Evolutionary conservation across 1,140 invertebrate species (phyloP), one percentile per base, ranked within the genome.

Genomic region (Maconellicoccus hirsutus): DNA sequence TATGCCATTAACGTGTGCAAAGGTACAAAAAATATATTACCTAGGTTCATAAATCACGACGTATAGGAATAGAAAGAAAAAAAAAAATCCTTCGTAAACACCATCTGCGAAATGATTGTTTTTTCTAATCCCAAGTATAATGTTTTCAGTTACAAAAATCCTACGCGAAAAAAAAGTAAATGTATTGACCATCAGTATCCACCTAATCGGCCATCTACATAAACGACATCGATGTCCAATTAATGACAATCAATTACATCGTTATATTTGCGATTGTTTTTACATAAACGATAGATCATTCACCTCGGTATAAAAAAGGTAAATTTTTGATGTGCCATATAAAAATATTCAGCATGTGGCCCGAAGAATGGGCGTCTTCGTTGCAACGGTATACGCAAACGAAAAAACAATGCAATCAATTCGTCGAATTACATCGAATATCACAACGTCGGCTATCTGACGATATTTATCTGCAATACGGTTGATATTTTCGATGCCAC

Each of bases 191-290:
- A 33, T 16, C 3, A 16, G 42, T 52, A 16, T 52, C 12, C 42
- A 52, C 42, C 42, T 52, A 52, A 52, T 52, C 12, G 42, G n/a
- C 42, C 42, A 52, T 52, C 42, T 52, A 52, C 2, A 52, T 33
- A 52, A 19, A 52, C 12, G 42, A 52, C 42, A 52, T 52, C 42
- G 42, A 3, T 52, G 42, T 52, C 42, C 42, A 52, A 52, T 52
- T 52, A 52, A 52, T 52, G 42, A 52, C 42, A 52, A 52, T 52
- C 42, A 52, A 52, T 52, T 52, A 52, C 42, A 52, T 52, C 42
- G 42, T 19, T 52, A 52, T 19, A 52, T 52, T 52, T 16, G 42
- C 42, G n/a, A 52, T 52, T 52, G 42, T 52, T 52, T 52, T 16
- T 52, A 52, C n/a, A 52, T 19, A 19, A 19, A 16, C 42, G 42